Evolutionary conservation across 2,888 invertebrate species (phyloP).

Genomic region (Pristionchus exspectatus): DNA sequence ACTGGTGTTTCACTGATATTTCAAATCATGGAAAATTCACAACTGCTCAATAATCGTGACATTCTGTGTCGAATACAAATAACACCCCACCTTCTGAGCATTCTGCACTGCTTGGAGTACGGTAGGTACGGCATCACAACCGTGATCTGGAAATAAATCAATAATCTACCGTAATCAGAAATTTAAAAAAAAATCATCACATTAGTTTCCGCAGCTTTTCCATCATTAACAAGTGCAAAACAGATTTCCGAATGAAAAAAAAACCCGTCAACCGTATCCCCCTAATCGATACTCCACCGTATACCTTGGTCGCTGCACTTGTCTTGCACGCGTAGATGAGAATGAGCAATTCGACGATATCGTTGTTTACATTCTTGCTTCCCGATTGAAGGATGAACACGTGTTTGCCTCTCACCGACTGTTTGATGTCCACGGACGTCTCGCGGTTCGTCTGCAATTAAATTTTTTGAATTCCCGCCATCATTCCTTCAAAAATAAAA

Average conservation of each 20-base stretch:
- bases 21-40: too few species aligned
- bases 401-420: conserved; percentile 97
- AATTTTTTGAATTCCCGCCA: not conserved
- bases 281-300: not conserved
- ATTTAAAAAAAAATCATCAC: too few species aligned
- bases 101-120: conserved; percentile 96
- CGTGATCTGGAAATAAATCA: conserved; percentile 41
- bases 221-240: too few species aligned
- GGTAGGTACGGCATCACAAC: conserved; percentile 95
- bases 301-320: conserved; percentile 81
- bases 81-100: conserved; percentile 90
- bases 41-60: not conserved
- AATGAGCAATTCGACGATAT: conserved; percentile 97
- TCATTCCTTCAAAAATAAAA: not conserved
- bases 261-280: not conserved
- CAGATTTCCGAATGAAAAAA: too few species aligned
- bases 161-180: not conserved
- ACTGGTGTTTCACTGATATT: too few species aligned
- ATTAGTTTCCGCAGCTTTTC: too few species aligned
- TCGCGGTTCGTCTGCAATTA: conserved; percentile 82
- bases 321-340: conserved; percentile 99
- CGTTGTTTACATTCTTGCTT: conserved; percentile 97
- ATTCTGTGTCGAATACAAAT: not conserved
- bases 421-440: conserved; percentile 97
- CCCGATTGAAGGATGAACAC: conserved; percentile 98